Evolutionary conservation across 2,113 vertebrate genomes (phyloP).

Genomic region (Chionomys nivalis): DNA sequence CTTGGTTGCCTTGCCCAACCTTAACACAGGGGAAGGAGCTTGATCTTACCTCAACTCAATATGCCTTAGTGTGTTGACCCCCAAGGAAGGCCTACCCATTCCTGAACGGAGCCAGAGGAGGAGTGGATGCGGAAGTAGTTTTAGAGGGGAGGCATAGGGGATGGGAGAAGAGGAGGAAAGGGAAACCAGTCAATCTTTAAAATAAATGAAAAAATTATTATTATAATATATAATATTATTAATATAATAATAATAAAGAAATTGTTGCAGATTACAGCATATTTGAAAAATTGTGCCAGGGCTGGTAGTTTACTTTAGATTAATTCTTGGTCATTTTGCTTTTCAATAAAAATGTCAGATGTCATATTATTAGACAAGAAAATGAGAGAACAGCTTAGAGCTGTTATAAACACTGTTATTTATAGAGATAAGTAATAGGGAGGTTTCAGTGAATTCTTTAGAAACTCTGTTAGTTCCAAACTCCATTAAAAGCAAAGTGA

Average conservation of each 20-base stretch:
- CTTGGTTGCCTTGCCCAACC: too few relatives aligned
- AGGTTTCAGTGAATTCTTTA: conserved; percentile 69
- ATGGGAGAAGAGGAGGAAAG: too few relatives aligned
- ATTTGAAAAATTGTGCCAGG: conserved; percentile 63
- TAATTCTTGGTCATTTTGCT: conserved; percentile 69
- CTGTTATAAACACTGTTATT: conserved; percentile 78
- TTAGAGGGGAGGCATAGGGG: too few relatives aligned
- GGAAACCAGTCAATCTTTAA: too few relatives aligned
- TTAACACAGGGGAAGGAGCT: too few relatives aligned
- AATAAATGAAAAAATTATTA: too few relatives aligned
- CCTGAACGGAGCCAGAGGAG: too few relatives aligned
- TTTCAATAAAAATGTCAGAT: conserved; percentile 74
- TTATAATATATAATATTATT: too few relatives aligned
- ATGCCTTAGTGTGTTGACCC: too few relatives aligned
- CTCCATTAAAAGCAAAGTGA: conserved; percentile 62
- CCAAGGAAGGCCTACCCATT: too few relatives aligned
- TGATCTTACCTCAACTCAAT: too few relatives aligned
- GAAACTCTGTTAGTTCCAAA: conserved; percentile 65
- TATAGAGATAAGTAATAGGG: conserved; percentile 69
- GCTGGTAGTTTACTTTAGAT: conserved; percentile 37
- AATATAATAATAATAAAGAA: background rate
- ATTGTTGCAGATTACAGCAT: conserved; percentile 20
- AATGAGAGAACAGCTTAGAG: conserved; percentile 66
- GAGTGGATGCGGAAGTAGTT: too few relatives aligned
- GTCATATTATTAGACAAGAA: conserved; percentile 64